Conservation (phyloP, 2,113 vertebrate genomes). For the Sclerurus mexicanus region DNA sequence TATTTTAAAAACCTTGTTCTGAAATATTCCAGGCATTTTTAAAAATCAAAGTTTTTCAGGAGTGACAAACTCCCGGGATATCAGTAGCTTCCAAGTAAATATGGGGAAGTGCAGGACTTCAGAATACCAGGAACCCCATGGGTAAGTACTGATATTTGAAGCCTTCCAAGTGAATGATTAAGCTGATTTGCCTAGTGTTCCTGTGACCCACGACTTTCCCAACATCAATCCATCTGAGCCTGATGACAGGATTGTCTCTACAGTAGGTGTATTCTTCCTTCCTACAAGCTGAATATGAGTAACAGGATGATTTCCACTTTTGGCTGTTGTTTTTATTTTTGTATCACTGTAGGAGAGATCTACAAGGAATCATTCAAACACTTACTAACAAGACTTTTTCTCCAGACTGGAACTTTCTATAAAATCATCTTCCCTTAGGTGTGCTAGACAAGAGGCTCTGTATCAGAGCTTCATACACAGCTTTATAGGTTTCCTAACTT, state of each 20-base stretch:
- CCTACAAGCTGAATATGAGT: neutral
- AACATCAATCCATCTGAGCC: neutral
- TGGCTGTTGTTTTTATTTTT: neutral
- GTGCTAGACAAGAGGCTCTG: neutral
- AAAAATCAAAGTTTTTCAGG: neutral
- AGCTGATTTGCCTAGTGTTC: neutral
- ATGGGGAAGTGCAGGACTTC: neutral
- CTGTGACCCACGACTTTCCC: neutral
- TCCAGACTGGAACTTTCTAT: neutral
- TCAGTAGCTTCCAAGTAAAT: neutral
- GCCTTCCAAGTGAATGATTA: neutral
- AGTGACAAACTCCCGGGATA: neutral
- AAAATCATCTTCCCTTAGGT: neutral
- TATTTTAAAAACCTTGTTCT: neutral
- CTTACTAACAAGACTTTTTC: neutral
- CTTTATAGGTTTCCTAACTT: neutral
- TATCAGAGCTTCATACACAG: fast-evolving
- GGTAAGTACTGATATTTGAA: neutral
- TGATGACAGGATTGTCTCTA: neutral
- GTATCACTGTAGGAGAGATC: neutral
- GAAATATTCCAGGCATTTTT: neutral
- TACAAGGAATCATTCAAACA: neutral
- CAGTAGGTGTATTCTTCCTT: neutral
- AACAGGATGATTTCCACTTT: neutral
- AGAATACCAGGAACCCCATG: neutral